Percentiles rank a stretch among this genome's conserved stretches.
Conservation (phyloP, 2,797 vertebrate species). For the Falco columbarius region DNA sequence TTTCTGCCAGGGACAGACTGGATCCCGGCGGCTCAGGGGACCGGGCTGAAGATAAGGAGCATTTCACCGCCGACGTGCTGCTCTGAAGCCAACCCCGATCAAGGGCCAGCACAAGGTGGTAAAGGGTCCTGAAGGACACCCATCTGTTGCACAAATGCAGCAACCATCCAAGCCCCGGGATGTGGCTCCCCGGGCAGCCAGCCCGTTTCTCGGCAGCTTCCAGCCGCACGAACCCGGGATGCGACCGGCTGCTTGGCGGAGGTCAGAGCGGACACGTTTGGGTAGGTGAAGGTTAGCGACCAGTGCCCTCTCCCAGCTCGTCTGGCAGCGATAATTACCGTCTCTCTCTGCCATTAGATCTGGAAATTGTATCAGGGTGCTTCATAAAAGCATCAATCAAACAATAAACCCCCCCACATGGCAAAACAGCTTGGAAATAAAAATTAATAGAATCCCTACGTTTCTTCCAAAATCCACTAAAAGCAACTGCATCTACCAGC, state of each 20-base stretch:
- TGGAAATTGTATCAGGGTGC: background rate
- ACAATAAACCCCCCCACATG: fast-evolving
- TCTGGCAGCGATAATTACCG: background rate
- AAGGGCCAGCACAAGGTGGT: background rate
- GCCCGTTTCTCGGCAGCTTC: background rate
- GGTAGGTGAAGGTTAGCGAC: background rate
- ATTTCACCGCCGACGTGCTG: background rate
- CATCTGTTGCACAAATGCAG: background rate
- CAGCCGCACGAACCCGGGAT: background rate
- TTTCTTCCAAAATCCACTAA: background rate
- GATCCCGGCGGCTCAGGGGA: background rate
- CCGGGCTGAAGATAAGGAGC: background rate
- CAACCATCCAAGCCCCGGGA: background rate
- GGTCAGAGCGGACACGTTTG: fast-evolving
- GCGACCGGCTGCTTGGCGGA: background rate
- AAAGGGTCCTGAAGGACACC: background rate
- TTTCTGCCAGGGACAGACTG: background rate
- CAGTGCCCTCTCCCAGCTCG: background rate
- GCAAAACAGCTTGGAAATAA: background rate
- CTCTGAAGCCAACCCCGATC: background rate
- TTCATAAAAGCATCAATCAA: background rate
- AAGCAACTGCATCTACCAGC: background rate
- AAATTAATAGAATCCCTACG: background rate
- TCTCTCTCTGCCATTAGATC: background rate
- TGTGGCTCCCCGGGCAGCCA: background rate